A percentile compares a stretch with the other conserved stretches of the same genome.
Conservation (phyloP, 37 sponge, comb jelly and placozoan species). For the Cladorhizidae sp. region DNA sequence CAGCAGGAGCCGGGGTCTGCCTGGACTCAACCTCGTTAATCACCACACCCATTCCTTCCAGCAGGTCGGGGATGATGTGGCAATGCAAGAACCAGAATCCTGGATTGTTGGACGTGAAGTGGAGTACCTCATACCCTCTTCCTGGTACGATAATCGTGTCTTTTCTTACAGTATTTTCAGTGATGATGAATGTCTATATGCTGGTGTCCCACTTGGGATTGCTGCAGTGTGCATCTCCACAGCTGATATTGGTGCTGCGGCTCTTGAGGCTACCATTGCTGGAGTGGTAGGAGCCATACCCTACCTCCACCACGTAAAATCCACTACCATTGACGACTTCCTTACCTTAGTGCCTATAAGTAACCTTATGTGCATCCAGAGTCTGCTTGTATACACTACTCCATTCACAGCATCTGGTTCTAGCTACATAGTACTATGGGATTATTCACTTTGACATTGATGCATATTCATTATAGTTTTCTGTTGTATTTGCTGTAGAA, state of each 20-base stretch:
- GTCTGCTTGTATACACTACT: too few relatives aligned
- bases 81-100: conserved; percentile 94
- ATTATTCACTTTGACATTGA: too few relatives aligned
- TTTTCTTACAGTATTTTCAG: conserved; percentile 47
- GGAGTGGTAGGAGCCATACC: conserved; percentile 54
- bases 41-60: conserved; percentile 83
- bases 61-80: conserved; percentile 79
- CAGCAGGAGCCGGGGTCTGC: conserved; percentile 41
- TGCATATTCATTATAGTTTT: too few relatives aligned
- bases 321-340: conserved; percentile 4
- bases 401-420: too few relatives aligned
- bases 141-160: conserved; percentile 87
- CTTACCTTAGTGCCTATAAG: too few relatives aligned
- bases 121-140: conserved; percentile 81
- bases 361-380: too few relatives aligned
- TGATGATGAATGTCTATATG: not conserved
- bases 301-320: conserved; percentile 58
- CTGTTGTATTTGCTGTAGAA: too few relatives aligned
- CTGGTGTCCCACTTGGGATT: conserved; percentile 6
- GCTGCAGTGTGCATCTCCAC: conserved; percentile 30
- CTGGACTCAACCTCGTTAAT: conserved; percentile 40
- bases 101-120: conserved; percentile 82
- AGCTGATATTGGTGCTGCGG: conserved; percentile 25
- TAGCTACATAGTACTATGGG: too few relatives aligned
- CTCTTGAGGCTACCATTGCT: conserved; percentile 1